Percentiles rank a stretch among this genome's conserved stretches.
These are phyloP conservation scores for Acropora tenuis DNA, from an alignment of 64 coral and sea anemone genomes.

Conservation along the genomic window DNA sequence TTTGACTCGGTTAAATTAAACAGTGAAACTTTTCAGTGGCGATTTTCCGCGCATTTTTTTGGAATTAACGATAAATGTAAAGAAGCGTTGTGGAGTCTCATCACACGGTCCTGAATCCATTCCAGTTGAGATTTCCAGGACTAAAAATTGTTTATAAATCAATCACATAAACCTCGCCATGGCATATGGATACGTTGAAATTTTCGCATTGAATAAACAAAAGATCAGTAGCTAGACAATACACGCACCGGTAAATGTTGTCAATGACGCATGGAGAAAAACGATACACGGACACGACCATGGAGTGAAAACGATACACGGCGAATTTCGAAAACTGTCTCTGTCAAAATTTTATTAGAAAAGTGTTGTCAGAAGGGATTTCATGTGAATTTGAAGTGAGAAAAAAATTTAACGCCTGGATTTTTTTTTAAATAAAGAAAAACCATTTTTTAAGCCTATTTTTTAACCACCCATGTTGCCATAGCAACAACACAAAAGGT, in stretches of 20 bases:
- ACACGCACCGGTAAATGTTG: background rate
- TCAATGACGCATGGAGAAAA: background rate
- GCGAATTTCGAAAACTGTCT: background rate
- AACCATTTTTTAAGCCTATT: background rate
- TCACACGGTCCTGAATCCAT: background rate
- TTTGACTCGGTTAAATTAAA: background rate
- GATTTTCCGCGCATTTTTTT: background rate
- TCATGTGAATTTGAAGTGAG: background rate
- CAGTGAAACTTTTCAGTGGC: slow-evolving; percentile 1
- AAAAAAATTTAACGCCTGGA: background rate
- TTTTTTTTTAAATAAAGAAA: background rate
- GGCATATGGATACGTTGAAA: background rate
- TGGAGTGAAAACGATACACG: background rate
- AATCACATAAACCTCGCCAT: background rate
- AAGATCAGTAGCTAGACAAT: background rate
- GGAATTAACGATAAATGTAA: background rate
- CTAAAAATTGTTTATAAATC: slow-evolving; percentile 1
- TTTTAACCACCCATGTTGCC: background rate
- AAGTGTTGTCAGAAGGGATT: background rate
- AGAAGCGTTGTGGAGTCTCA: background rate
- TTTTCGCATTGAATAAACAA: background rate
- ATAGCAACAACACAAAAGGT: background rate
- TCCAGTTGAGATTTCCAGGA: background rate
- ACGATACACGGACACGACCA: no score
- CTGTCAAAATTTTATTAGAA: background rate